Evolutionary conservation across 2,888 invertebrate genomes (phyloP), one percentile per base, ranked within the genome.

Genomic region (Timandra comae): DNA sequence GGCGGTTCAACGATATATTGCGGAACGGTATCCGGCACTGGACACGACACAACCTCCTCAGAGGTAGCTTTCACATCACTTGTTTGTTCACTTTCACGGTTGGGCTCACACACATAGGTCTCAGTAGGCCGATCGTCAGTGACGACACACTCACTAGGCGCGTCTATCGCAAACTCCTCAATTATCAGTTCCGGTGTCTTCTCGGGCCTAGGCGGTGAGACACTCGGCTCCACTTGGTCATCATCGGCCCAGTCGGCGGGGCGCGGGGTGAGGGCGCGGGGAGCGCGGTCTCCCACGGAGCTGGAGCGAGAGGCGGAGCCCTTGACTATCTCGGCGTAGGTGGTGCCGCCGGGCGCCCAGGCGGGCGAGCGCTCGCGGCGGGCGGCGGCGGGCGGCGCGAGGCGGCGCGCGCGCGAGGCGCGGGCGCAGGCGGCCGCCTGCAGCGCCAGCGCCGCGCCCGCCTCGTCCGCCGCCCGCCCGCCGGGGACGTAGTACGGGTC

Each of bases 241-340:
- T 29, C 48, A 32, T 13, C 40, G 50, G 52, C 56, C 43, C 50
- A 63, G 46, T 36, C 46, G 37, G 45, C 40, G 30, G 49, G 37
- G 41, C 56, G 62, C 12, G 59, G 53, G 38, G 66, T 60, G n/a
- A n/a, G n/a, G n/a, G n/a, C n/a, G n/a, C n/a, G n/a, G 33, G 57
- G 53, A 19, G 57, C 55, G 34, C 68, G 52, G 20, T 69, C 67
- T 36, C 62, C 59, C 7, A 63, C 57, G 28, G 82, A 72, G 59
- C 73, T 70, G 40, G 81, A 75, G 43, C 82, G 61, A 26, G 76
- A 77, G 60, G 64, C 60, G 44, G 60, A 57, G 81, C 94, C 93
- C 50, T 90, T 88, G 40, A 94, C 87, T 44, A 95, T 91, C 74
- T 93, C 93, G 28, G 95, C 93, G 69, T 94, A 95, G 27, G 93